Evolutionary conservation across 1,140 invertebrate species (phyloP).

Genomic region (Solen grandis): DNA sequence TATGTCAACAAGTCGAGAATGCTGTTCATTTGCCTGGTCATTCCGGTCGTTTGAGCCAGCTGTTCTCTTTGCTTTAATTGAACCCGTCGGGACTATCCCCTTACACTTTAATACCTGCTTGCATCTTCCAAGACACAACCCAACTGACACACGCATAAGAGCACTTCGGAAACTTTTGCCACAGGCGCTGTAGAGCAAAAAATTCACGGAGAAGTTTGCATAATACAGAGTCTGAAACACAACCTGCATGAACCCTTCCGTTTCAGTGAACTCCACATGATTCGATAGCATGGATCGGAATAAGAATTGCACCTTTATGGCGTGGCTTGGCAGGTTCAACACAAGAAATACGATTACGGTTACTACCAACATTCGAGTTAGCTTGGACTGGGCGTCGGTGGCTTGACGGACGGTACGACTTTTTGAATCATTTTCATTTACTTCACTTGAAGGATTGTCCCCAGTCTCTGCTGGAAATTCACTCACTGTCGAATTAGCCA

Average conservation of each 20-base stretch:
- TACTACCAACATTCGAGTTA: constrained; percentile 91
- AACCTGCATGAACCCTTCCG: constrained; percentile 82
- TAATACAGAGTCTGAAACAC: constrained; percentile 86
- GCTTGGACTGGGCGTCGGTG: constrained; percentile 84
- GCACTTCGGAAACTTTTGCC: constrained; percentile 65
- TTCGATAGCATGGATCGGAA: constrained; percentile 62
- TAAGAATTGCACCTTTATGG: constrained; percentile 76
- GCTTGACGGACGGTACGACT: constrained; percentile 42
- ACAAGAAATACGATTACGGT: constrained; percentile 90
- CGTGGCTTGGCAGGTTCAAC: constrained; percentile 87
- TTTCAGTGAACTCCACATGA: constrained; percentile 58
- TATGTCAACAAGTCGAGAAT: constrained; percentile 70
- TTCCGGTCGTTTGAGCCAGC: no score
- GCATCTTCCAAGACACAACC: neutral
- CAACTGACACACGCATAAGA: constrained; percentile 55
- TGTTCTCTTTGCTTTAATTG: constrained; percentile 3
- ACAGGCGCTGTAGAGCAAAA: constrained; percentile 88
- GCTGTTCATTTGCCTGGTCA: no score
- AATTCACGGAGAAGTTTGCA: constrained; percentile 92
- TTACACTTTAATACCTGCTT: neutral
- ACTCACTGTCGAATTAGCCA: constrained; percentile 7
- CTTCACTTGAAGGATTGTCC: neutral
- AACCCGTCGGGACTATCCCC: no score
- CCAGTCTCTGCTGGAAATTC: neutral
- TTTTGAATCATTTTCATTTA: neutral